These are phyloP conservation scores for Mesorhabditis belari DNA, from an alignment of 2,888 invertebrate species.

Conservation along the genomic window DNA sequence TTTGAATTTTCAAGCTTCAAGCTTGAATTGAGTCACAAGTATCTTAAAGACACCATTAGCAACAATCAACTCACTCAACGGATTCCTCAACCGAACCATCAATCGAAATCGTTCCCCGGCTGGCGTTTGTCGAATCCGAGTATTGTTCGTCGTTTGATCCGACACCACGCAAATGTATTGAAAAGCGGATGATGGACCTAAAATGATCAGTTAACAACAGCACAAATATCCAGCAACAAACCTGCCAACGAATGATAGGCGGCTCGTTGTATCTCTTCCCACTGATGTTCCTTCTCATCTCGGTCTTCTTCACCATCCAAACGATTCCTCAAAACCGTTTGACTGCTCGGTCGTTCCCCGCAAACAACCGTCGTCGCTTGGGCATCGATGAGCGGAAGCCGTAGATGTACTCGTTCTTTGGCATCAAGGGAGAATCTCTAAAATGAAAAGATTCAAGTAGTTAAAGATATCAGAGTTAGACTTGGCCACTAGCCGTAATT, in stretches of 20 bases:
- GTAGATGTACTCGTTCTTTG: neutral
- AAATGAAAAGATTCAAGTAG: neutral
- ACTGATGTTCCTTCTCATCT: slow-evolving; percentile 11
- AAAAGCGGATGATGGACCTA: slow-evolving; percentile 15
- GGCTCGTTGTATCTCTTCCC: slow-evolving; percentile 31
- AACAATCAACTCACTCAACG: slow-evolving; percentile 13
- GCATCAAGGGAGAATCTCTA: neutral
- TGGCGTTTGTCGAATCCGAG: slow-evolving; percentile 31
- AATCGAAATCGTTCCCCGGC: slow-evolving; percentile 33
- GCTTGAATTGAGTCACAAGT: too few relatives aligned
- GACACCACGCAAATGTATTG: slow-evolving; percentile 25
- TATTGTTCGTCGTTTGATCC: slow-evolving; percentile 32
- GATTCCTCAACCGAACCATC: slow-evolving; percentile 30
- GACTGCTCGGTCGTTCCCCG: slow-evolving; percentile 22
- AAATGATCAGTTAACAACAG: neutral
- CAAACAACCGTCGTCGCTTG: slow-evolving; percentile 14
- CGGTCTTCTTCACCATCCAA: slow-evolving; percentile 13
- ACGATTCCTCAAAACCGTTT: slow-evolving; percentile 4
- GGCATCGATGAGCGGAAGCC: neutral
- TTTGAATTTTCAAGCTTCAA: too few relatives aligned
- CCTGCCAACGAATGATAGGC: slow-evolving; percentile 32
- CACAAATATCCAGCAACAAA: neutral
- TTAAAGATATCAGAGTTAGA: too few relatives aligned
- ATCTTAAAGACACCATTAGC: too few relatives aligned
- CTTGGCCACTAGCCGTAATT: too few relatives aligned